Evolutionary conservation across 2,888 invertebrate species (phyloP).

Genomic region (Apamea monoglypha): DNA sequence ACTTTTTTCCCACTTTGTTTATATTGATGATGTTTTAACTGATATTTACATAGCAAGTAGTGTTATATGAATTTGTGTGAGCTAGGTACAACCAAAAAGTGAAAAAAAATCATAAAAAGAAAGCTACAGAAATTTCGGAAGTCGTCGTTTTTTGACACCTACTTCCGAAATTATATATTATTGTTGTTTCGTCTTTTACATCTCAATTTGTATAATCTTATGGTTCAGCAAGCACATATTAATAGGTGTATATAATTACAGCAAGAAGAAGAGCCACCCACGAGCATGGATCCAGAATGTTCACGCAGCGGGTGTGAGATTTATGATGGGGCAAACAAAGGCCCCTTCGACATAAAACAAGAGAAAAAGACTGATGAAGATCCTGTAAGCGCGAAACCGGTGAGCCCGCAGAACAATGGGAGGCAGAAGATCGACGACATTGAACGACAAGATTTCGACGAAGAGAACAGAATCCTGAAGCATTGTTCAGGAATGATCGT

Average conservation of each 20-base stretch:
- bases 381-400: constrained; percentile 71
- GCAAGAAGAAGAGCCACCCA: constrained; percentile 53
- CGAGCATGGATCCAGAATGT: constrained; percentile 87
- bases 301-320: constrained; percentile 81
- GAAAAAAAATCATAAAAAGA: no score
- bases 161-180: not conserved
- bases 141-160: no score
- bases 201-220: not conserved
- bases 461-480: constrained; percentile 86
- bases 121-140: no score
- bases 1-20: no score
- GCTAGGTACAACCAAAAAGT: no score
- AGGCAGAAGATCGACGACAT: constrained; percentile 84
- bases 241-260: constrained; percentile 55
- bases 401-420: constrained; percentile 71
- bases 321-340: constrained; percentile 76
- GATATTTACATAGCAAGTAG: no score
- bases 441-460: constrained; percentile 87
- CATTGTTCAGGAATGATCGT: constrained; percentile 85
- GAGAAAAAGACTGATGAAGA: constrained; percentile 84
- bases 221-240: not conserved
- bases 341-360: constrained; percentile 75
- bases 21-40: no score
- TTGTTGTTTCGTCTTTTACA: constrained; percentile 4
- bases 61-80: no score